Percentiles rank a stretch among this genome's conserved stretches.
These are phyloP conservation scores for Miltochrista miniata DNA, from an alignment of 2,888 invertebrate genomes.

Conservation along the genomic window DNA sequence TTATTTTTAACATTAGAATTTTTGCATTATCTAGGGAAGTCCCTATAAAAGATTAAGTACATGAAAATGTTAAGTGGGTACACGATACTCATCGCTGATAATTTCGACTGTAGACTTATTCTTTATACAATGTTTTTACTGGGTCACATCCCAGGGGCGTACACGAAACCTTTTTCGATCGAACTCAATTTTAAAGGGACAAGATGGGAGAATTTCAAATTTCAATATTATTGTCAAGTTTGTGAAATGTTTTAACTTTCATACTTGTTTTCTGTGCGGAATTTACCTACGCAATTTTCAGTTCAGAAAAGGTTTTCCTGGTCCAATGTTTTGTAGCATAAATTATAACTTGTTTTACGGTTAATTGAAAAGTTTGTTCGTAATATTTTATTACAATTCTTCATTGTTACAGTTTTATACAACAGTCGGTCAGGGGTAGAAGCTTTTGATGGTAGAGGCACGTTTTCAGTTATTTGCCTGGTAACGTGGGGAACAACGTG, in stretches of 20 bases:
- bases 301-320: not conserved
- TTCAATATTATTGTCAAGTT: conserved; percentile 4
- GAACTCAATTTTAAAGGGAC: conserved; percentile 17
- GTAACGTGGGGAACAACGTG: too few relatives aligned
- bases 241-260: not conserved
- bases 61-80: too few relatives aligned
- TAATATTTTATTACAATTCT: not conserved
- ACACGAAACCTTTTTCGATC: conserved; percentile 15
- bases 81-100: conserved; percentile 1
- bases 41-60: too few relatives aligned
- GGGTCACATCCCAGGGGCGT: conserved; percentile 13
- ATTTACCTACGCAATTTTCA: not conserved
- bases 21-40: too few relatives aligned
- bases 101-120: conserved; percentile 8
- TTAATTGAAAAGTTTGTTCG: not conserved
- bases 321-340: not conserved
- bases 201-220: conserved; percentile 4
- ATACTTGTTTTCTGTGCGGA: not conserved
- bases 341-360: not conserved
- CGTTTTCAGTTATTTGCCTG: too few relatives aligned
- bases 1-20: too few relatives aligned
- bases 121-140: conserved; percentile 9
- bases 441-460: not conserved
- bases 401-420: not conserved
- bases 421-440: not conserved